Conservation (phyloP, 2,113 vertebrate species). For the Forbesichthys papilliferus region DNA sequence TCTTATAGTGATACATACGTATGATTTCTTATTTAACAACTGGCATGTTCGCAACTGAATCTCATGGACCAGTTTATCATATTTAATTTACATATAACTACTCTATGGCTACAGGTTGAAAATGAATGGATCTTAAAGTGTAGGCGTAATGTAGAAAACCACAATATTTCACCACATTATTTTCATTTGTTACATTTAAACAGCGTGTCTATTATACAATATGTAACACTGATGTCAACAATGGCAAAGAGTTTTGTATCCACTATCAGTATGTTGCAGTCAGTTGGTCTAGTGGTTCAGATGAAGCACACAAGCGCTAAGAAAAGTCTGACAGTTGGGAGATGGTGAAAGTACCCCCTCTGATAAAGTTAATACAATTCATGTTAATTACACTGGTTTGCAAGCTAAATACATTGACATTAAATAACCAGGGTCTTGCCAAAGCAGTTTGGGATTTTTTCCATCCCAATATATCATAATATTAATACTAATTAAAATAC, state of each 20-base stretch:
- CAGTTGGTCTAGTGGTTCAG: slow-evolving; percentile 17
- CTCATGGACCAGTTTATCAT: no score
- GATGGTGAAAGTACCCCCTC: slow-evolving; percentile 14
- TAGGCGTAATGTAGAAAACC: neutral
- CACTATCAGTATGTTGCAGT: slow-evolving; percentile 9
- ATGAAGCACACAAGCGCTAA: slow-evolving; percentile 54
- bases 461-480: no score
- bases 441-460: no score
- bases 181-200: neutral
- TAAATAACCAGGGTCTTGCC: slow-evolving; percentile 37
- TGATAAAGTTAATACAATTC: slow-evolving; percentile 67
- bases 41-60: no score
- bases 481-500: no score
- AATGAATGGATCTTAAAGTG: no score
- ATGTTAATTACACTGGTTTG: slow-evolving; percentile 51
- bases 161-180: neutral
- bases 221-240: neutral
- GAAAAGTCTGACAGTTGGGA: slow-evolving; percentile 52
- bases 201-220: neutral
- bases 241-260: neutral
- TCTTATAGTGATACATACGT: no score
- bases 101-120: no score
- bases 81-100: no score
- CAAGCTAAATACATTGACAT: slow-evolving; percentile 53
- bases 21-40: no score